Evolutionary conservation across 2,113 vertebrate genomes (phyloP).

Genomic region (Melanerpes formicivorus): DNA sequence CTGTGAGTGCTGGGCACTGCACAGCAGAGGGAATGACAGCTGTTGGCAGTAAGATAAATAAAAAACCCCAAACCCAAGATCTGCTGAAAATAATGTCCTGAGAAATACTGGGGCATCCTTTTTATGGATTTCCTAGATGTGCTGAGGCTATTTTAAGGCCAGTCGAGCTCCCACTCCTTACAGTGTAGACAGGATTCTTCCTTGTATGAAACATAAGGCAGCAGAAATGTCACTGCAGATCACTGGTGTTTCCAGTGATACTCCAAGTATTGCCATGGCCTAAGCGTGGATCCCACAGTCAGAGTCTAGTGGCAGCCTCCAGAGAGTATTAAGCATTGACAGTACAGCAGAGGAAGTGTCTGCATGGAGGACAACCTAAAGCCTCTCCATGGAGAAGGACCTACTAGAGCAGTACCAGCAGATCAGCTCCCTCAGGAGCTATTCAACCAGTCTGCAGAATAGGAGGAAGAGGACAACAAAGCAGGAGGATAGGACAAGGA

Average conservation of each 20-base stretch:
- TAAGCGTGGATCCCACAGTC: background rate
- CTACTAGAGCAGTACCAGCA: background rate
- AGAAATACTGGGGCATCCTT: background rate
- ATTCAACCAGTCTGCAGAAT: rapidly evolving
- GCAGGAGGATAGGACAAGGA: background rate
- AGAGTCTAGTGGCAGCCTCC: background rate
- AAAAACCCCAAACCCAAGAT: background rate
- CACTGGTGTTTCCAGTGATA: background rate
- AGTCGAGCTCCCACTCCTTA: background rate
- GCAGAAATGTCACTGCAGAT: background rate
- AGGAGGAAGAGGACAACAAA: background rate
- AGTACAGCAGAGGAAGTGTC: background rate
- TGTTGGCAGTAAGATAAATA: background rate
- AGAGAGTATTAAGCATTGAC: background rate
- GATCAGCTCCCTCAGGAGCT: background rate
- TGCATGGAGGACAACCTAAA: background rate
- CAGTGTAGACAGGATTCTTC: background rate
- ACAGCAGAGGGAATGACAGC: background rate
- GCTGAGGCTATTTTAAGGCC: conserved; percentile 13
- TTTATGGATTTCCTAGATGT: background rate
- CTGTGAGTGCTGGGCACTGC: background rate
- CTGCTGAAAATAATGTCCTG: background rate
- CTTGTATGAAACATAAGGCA: background rate
- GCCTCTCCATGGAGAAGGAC: background rate
- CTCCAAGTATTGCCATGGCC: background rate